Evolutionary conservation across 23 tunicate genomes (phyloP).

Genomic region (Styela clava): DNA sequence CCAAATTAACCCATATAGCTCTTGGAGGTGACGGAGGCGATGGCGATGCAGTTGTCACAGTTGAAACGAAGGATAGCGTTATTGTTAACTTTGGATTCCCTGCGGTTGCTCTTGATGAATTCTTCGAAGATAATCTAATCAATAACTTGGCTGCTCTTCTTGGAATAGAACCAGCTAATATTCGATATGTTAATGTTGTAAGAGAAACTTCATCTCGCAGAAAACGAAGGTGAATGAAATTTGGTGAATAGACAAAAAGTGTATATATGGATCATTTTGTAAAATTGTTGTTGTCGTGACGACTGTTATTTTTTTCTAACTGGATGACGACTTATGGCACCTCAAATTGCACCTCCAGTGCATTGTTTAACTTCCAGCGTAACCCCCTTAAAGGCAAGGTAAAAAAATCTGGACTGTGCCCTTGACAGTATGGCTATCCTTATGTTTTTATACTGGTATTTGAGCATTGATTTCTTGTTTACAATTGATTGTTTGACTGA

Average conservation of each 20-base stretch:
- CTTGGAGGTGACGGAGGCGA: constrained; percentile 32
- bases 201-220: constrained; percentile 45
- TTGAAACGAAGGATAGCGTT: constrained; percentile 42
- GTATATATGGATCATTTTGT: too few species aligned
- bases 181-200: constrained; percentile 69
- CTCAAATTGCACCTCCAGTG: too few species aligned
- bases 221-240: constrained; percentile 2
- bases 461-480: too few species aligned
- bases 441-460: too few species aligned
- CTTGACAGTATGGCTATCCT: too few species aligned
- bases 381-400: too few species aligned
- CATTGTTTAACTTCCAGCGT: too few species aligned
- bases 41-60: constrained; percentile 21
- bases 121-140: constrained; percentile 65
- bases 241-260: neutral
- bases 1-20: constrained; percentile 35
- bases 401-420: too few species aligned
- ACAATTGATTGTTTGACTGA: too few species aligned
- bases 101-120: constrained; percentile 69
- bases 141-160: constrained; percentile 51
- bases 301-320: too few species aligned
- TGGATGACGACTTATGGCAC: too few species aligned
- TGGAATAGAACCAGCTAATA: constrained; percentile 57
- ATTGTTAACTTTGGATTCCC: constrained; percentile 42
- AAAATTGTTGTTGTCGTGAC: too few species aligned